Evolutionary conservation across 1,140 invertebrate genomes (phyloP).

Genomic region (Sycobia sp.): DNA sequence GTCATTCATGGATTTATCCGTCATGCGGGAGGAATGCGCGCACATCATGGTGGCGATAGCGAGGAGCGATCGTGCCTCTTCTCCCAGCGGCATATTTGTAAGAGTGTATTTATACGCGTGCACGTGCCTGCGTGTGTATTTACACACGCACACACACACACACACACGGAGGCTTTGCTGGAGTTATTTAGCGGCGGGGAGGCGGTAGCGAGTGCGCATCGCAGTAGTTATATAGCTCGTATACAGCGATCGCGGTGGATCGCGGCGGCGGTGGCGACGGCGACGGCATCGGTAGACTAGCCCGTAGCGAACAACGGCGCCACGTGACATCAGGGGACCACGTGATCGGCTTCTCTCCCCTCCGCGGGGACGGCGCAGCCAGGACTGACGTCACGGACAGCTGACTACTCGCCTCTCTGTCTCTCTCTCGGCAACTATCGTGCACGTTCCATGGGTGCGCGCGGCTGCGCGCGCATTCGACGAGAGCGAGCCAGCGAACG

Average conservation of each 20-base stretch:
- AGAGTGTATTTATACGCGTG: too few relatives aligned
- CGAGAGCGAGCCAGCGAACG: not conserved
- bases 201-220: slow-evolving; percentile 39
- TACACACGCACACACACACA: too few relatives aligned
- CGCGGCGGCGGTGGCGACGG: not conserved
- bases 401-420: slow-evolving; percentile 45
- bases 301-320: too few relatives aligned
- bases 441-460: not conserved
- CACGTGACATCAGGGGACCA: slow-evolving; percentile 48
- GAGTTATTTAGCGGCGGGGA: too few relatives aligned
- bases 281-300: slow-evolving; percentile 30
- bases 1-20: slow-evolving; percentile 55
- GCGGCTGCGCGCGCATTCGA: not conserved
- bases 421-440: slow-evolving; percentile 13
- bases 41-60: slow-evolving; percentile 38
- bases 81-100: too few relatives aligned
- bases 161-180: too few relatives aligned
- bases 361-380: slow-evolving; percentile 1
- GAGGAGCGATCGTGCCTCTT: too few relatives aligned
- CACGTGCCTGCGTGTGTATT: too few relatives aligned
- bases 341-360: slow-evolving; percentile 40
- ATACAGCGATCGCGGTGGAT: slow-evolving; percentile 4
- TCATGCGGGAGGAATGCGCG: slow-evolving; percentile 55
- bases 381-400: slow-evolving; percentile 55
- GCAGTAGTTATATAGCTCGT: too few relatives aligned